These are phyloP conservation scores for Batillaria attramentaria DNA, from an alignment of 1,140 invertebrate species.

Conservation along the genomic window DNA sequence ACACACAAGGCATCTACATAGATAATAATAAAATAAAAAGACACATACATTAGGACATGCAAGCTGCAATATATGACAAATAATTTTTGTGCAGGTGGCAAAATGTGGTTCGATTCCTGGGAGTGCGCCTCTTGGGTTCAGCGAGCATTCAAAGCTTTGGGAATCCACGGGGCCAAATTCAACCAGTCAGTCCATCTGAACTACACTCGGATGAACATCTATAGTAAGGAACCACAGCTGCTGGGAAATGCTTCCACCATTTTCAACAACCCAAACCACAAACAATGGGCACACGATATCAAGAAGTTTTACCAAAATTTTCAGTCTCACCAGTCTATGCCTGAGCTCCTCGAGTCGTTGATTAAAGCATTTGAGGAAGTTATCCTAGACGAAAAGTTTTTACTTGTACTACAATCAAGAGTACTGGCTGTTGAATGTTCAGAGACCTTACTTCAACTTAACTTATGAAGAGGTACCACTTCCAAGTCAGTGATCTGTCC, in stretches of 20 bases:
- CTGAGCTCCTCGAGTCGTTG: conserved; percentile 48
- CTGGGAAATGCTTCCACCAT: conserved; percentile 60
- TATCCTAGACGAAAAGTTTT: conserved; percentile 52
- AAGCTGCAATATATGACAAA: background rate
- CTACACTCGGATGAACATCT: conserved; percentile 66
- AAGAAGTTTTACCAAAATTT: conserved; percentile 62
- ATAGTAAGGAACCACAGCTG: conserved; percentile 55
- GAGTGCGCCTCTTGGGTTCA: conserved; percentile 70
- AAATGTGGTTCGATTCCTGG: conserved; percentile 66
- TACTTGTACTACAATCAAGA: conserved; percentile 68
- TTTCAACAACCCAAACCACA: conserved; percentile 45
- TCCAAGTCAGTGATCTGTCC: too few species aligned
- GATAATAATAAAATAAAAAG: conserved; percentile 5
- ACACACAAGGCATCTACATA: too few species aligned
- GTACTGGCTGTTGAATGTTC: conserved; percentile 66
- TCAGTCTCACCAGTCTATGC: conserved; percentile 52
- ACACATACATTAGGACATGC: background rate
- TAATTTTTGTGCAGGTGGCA: conserved; percentile 52
- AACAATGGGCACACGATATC: conserved; percentile 51
- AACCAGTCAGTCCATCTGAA: conserved; percentile 63
- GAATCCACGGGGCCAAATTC: conserved; percentile 61
- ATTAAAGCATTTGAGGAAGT: conserved; percentile 50
- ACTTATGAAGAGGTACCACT: conserved; percentile 63
- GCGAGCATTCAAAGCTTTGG: conserved; percentile 60
- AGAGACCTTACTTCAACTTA: conserved; percentile 55